These are phyloP conservation scores for Coreoperca whiteheadi DNA, from an alignment of 2,113 vertebrate species.

Conservation along the genomic window DNA sequence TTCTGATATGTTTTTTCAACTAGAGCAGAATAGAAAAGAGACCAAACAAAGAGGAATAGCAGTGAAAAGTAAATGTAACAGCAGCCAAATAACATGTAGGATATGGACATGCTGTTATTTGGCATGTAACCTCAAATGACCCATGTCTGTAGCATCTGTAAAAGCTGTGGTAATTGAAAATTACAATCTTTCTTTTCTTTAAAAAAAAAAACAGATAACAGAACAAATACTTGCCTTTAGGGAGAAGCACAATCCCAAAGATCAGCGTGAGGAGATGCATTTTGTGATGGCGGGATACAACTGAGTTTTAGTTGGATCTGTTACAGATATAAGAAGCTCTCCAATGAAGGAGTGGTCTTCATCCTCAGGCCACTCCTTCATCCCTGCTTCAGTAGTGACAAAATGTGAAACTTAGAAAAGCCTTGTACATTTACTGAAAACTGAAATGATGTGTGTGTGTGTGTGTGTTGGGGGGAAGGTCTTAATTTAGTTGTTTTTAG, in stretches of 20 bases:
- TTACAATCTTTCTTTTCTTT: background rate
- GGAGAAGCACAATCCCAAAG: constrained; percentile 54
- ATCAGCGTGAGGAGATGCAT: constrained; percentile 62
- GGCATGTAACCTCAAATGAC: background rate
- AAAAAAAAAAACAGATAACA: background rate
- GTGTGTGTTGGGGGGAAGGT: too few species aligned
- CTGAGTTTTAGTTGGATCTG: background rate
- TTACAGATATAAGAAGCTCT: background rate
- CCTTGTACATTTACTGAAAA: too few species aligned
- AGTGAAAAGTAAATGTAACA: background rate
- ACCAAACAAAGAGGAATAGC: background rate
- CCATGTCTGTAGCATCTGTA: background rate
- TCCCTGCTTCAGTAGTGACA: too few species aligned
- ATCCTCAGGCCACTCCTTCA: constrained; percentile 20
- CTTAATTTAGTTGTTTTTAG: too few species aligned
- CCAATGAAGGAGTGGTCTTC: constrained; percentile 1
- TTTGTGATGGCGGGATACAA: background rate
- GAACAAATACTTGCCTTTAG: constrained; percentile 54
- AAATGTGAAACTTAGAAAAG: background rate
- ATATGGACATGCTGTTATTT: background rate
- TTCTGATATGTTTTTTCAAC: background rate
- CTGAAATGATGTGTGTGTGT: too few species aligned
- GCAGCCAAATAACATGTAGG: background rate
- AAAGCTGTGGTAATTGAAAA: background rate
- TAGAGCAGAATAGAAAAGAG: background rate